Evolutionary conservation across 2,797 vertebrate species (phyloP), one percentile per base, ranked within the genome.

Genomic region (Rhodeus uyekii): DNA sequence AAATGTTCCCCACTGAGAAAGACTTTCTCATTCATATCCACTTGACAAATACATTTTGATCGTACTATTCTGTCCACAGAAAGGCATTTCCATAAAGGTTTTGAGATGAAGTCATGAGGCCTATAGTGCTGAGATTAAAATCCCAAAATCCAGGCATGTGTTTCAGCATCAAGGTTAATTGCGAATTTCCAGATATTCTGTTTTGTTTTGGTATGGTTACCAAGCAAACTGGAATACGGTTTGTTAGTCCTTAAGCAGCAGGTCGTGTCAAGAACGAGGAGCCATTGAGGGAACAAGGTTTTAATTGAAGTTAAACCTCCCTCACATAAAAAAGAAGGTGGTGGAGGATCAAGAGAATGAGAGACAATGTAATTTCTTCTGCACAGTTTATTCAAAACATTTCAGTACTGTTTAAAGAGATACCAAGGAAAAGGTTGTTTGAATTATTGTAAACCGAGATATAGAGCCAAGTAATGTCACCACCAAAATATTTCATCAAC

Each of bases 131-230:
- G 18, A 32, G 68, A 48, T 32, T 16, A 48, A 72, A 71, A 42
- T 71, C 24, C 42, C 29, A 4, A 50, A 2, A 80, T 65, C 8
- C 32, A 60, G 61, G 8, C 29, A 53, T 27, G 34, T 39, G n/a
- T 42, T n/a, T n/a, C 12, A n/a, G 42, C 61, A 38, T 75, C 55
- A 83, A 39, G 22, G 29, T 78, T 76, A 78, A 81, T 63, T 75
- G 24, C 27, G 55, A 44, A 42, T 34, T 82, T 86, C 63, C 61
- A 36, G 32, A 84, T 74, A 58, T 55, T 74, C 48, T 58, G 32
- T 36, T n/a, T 73, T 73, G 32, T 38, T 32, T 44, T 50, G 18
- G 44, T 58, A 18, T 39, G 34, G 72, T 75, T 58, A 60, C 53
- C 34, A 75, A 36, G 50, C 8, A 3, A 39, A 58, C 34, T 60